phyloP scores from a whole-genome alignment of 2,888 invertebrate genomes.

The Orthonychiurus folsomi region DNA sequence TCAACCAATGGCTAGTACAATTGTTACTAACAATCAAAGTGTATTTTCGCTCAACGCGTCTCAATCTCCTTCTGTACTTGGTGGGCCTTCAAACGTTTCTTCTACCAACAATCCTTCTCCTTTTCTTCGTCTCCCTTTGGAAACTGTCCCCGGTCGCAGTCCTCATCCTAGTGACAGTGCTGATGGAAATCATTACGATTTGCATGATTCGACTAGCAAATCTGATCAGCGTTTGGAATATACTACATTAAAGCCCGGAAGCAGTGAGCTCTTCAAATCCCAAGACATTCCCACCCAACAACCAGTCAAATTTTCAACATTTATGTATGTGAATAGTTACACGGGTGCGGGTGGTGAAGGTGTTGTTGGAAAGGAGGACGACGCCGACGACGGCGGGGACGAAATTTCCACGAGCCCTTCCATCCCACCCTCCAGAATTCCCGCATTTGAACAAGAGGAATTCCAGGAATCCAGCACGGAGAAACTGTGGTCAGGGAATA shows the following conservation, averaged over 20 bases:
- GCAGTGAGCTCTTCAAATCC: not conserved
- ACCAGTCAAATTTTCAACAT: conserved; percentile 26
- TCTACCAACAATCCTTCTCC: conserved; percentile 36
- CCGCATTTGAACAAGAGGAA: conserved; percentile 27
- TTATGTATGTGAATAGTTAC: conserved; percentile 32
- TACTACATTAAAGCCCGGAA: conserved; percentile 19
- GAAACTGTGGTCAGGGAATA: too few relatives aligned
- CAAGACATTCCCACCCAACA: too few relatives aligned
- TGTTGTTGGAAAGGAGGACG: conserved; percentile 4
- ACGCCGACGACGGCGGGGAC: conserved; percentile 16
- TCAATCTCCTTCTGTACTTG: conserved; percentile 34
- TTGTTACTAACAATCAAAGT: conserved; percentile 29
- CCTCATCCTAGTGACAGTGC: conserved; percentile 31
- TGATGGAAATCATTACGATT: conserved; percentile 35
- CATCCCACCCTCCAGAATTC: conserved; percentile 14
- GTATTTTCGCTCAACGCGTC: conserved; percentile 34
- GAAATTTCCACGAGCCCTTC: too few relatives aligned
- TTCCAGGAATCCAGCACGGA: conserved; percentile 9
- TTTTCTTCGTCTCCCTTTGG: conserved; percentile 41
- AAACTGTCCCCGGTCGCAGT: conserved; percentile 40
- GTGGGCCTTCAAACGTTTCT: conserved; percentile 38
- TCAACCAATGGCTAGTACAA: not conserved
- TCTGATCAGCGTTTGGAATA: conserved; percentile 37
- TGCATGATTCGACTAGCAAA: conserved; percentile 38
- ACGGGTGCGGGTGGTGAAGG: conserved; percentile 13